Evolutionary conservation across 2,888 invertebrate species (phyloP).

Genomic region (Zhuqinia jingwanae): DNA sequence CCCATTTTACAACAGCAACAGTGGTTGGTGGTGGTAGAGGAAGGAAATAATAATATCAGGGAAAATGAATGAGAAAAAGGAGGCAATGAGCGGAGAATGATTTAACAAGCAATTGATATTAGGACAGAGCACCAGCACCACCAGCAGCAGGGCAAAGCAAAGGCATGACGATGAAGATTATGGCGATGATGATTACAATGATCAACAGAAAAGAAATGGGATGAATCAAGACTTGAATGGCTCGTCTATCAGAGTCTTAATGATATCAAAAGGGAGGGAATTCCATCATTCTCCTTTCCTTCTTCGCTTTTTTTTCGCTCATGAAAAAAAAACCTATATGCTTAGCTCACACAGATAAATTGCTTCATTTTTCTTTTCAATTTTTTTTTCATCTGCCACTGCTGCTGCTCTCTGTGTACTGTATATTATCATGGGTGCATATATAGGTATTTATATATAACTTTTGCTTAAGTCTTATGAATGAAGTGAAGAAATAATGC

Average conservation of each 20-base stretch:
- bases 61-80: constrained; percentile 8
- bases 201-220: constrained; percentile 50
- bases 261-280: constrained; percentile 56
- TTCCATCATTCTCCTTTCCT: constrained; percentile 16
- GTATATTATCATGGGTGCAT: background rate
- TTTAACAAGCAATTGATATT: constrained; percentile 66
- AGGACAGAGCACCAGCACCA: too few relatives aligned
- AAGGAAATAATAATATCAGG: background rate
- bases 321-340: constrained; percentile 14
- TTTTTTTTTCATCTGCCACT: background rate
- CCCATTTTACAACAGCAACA: background rate
- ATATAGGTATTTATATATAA: background rate
- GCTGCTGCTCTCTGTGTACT: background rate
- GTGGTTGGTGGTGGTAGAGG: background rate
- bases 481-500: too few relatives aligned
- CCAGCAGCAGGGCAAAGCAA: too few relatives aligned
- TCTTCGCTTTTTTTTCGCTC: constrained; percentile 1
- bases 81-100: constrained; percentile 58
- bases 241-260: constrained; percentile 61
- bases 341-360: constrained; percentile 25
- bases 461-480: background rate
- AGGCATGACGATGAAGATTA: constrained; percentile 21
- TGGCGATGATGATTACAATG: background rate
- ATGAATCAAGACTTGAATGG: constrained; percentile 61
- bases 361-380: constrained; percentile 40